Conservation (phyloP, 2,113 vertebrate species). For the Scatophagus argus region DNA sequence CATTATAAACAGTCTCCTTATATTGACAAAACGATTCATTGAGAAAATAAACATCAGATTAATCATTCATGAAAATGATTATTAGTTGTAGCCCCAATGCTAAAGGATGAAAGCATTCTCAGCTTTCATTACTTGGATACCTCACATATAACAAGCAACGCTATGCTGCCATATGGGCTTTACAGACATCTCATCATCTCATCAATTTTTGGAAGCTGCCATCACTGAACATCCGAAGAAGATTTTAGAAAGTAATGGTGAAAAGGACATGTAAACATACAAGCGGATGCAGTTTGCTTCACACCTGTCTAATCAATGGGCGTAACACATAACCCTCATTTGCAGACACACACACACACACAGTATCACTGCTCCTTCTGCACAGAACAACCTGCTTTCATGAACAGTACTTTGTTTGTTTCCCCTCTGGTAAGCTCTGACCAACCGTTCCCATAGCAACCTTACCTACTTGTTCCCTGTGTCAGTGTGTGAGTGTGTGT, state of each 20-base stretch:
- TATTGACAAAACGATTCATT: background rate
- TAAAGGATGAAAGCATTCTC: background rate
- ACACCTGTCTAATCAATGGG: constrained; percentile 25
- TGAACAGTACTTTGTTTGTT: constrained; percentile 86
- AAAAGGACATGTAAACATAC: background rate
- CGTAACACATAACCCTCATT: constrained; percentile 30
- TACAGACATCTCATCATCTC: background rate
- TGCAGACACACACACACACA: constrained; percentile 20
- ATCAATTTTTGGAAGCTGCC: constrained; percentile 12
- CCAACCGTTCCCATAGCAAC: constrained; percentile 87
- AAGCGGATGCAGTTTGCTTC: constrained; percentile 11
- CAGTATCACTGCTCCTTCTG: constrained; percentile 57
- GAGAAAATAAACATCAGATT: background rate
- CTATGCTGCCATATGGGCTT: background rate
- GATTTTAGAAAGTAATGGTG: constrained; percentile 14
- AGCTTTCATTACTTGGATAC: background rate
- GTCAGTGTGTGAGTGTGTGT: constrained; percentile 32
- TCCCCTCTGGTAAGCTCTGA: constrained; percentile 85
- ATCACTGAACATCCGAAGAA: background rate
- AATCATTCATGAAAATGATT: background rate
- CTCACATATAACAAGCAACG: background rate
- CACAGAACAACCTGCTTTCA: constrained; percentile 75
- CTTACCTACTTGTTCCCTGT: constrained; percentile 70
- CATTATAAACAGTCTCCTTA: background rate
- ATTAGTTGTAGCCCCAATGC: background rate